These are phyloP conservation scores for Danio albolineatus DNA, from an alignment of 2,797 vertebrate genomes.

Conservation along the genomic window DNA sequence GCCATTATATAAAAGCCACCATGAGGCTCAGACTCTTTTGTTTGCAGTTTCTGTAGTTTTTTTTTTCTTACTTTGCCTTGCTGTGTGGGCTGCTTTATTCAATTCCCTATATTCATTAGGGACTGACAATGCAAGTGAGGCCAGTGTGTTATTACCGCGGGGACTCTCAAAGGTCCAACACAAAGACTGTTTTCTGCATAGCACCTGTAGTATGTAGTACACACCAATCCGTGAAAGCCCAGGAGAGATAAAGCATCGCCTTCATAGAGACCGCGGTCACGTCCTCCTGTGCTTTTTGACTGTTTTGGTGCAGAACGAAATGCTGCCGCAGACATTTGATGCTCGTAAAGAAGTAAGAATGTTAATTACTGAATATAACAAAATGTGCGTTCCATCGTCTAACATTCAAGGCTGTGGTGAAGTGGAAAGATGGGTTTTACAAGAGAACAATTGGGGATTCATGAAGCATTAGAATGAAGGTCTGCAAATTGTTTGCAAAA, in stretches of 20 bases:
- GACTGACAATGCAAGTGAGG: constrained; percentile 29
- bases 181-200: constrained; percentile 10
- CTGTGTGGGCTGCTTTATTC: constrained; percentile 38
- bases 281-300: not conserved
- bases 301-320: constrained; percentile 6
- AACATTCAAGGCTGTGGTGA: not conserved
- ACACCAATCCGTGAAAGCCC: constrained; percentile 5
- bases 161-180: constrained; percentile 29
- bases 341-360: not conserved
- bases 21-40: not conserved
- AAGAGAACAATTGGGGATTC: not conserved
- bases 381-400: too few species aligned
- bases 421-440: not conserved
- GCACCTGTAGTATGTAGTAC: constrained; percentile 34
- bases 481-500: not conserved
- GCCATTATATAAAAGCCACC: constrained; percentile 1
- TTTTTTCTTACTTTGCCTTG: not conserved
- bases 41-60: not conserved
- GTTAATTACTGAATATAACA: not conserved
- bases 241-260: constrained; percentile 28
- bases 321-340: not conserved
- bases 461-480: not conserved
- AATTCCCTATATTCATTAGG: constrained; percentile 46
- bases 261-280: not conserved
- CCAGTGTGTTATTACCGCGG: constrained; percentile 44